Conservation (phyloP, 2,888 invertebrate species). For the Papilio demoleus region DNA sequence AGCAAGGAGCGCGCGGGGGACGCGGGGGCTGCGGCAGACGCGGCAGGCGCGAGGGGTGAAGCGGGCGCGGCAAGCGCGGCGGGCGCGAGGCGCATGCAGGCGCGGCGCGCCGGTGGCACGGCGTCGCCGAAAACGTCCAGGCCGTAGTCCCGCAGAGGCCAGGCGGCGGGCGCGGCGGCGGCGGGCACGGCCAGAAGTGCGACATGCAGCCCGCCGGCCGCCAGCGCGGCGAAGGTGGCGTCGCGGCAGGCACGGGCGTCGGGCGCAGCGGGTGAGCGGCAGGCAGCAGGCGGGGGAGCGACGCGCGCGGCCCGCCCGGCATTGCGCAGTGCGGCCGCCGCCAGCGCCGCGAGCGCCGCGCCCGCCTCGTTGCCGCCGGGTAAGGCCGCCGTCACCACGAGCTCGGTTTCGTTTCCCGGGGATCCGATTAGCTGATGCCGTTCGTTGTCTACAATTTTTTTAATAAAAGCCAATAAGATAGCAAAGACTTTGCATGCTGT, state of each 20-base stretch:
- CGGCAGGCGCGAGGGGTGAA: no score
- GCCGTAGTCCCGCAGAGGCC: slow-evolving; percentile 60
- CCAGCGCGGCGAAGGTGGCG: slow-evolving; percentile 49
- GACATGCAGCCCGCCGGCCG: slow-evolving; percentile 49
- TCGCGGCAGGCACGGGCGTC: slow-evolving; percentile 49
- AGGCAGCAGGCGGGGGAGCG: slow-evolving; percentile 47
- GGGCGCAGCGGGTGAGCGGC: slow-evolving; percentile 41
- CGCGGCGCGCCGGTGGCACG: slow-evolving; percentile 58
- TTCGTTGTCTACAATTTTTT: background rate
- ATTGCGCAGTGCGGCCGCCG: slow-evolving; percentile 51
- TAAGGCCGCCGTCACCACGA: slow-evolving; percentile 47
- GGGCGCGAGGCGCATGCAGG: slow-evolving; percentile 58
- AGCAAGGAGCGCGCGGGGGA: slow-evolving; percentile 58
- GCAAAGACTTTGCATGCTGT: no score
- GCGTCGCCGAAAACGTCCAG: slow-evolving; percentile 65
- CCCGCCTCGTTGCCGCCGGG: slow-evolving; percentile 46
- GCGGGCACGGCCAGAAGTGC: slow-evolving; percentile 58
- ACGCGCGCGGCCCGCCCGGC: slow-evolving; percentile 47
- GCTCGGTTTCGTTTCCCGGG: background rate
- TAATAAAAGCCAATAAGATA: no score
- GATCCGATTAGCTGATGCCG: background rate
- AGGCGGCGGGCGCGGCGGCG: slow-evolving; percentile 51
- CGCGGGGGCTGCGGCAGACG: slow-evolving; percentile 53
- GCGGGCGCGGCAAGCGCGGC: no score
- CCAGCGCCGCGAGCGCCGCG: slow-evolving; percentile 46